Evolutionary conservation across 2,797 vertebrate genomes (phyloP), one percentile per base, ranked within the genome.

Genomic region (Lutjanus argentimaculatus): DNA sequence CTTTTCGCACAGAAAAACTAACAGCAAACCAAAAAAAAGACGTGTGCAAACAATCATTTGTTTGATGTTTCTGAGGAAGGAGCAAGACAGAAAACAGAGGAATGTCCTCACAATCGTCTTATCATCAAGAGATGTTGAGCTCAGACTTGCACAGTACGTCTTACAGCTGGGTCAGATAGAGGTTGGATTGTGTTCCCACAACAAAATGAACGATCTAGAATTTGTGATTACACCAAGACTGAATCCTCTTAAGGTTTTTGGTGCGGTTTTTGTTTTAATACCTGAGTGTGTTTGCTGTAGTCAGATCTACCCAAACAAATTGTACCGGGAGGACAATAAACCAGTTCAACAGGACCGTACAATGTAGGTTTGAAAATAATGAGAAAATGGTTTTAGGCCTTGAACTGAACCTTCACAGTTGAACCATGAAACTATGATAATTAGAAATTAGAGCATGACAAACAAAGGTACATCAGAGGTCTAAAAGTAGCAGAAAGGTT

Each of bases 331-430:
- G 45, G 4, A 49, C 45, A 49, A 68, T 16, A 0, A 17, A 4
- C n/a, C 6, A 8, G 21, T 21, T 62, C 15, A 57, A n/a, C 11
- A 2, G 8, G 42, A 48, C 8, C 7, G 25, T n/a, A 68, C 16
- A 67, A 61, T 1, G 7, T 8, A 52, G 63, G 21, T n/a, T 51
- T 62, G 7, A 42, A 59, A 56, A 52, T 42, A 25, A 52, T 36
- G 30, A 36, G 30, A 36, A 36, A 42, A 19, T 7, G 17, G 14
- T 45, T 51, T 30, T 36, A 22, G n/a, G 21, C 14, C 66, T 53
- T 22, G 58, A 53, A 22, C 69, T 51, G 6, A 64, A 52, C 14
- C 46, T 52, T 43, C 40, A 52, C 19, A 68, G 36, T 69, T 73
- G 30, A 36, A 36, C 52, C 25, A 55, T 52, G 46, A 52, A 36